Conservation (phyloP, 2,888 invertebrate genomes). For the Pterobdella sp. region DNA sequence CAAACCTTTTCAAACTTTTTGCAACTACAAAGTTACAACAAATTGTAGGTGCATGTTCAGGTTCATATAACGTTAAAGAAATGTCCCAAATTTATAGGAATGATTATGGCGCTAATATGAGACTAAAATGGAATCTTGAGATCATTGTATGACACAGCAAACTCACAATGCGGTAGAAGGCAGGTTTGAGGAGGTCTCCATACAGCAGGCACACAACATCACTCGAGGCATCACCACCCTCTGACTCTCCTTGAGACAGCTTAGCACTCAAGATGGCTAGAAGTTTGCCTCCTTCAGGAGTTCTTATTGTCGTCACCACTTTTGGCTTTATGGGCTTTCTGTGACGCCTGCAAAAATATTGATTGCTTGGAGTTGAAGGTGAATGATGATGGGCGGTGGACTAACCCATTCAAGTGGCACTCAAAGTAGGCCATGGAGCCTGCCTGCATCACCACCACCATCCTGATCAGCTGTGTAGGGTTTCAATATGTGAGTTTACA, state of each 20-base stretch:
- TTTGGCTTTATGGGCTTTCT: slow-evolving; percentile 30
- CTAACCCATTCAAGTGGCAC: slow-evolving; percentile 68
- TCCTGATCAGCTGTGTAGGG: slow-evolving; percentile 41
- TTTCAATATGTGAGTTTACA: neutral
- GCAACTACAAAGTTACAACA: too few species aligned
- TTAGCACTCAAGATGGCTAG: neutral
- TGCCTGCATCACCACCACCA: slow-evolving; percentile 62
- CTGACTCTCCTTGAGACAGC: neutral
- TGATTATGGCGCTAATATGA: too few species aligned
- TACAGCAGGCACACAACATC: slow-evolving; percentile 21
- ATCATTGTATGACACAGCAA: too few species aligned
- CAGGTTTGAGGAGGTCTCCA: slow-evolving; percentile 27
- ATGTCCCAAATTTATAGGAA: too few species aligned
- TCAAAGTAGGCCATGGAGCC: slow-evolving; percentile 73
- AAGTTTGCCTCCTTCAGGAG: neutral
- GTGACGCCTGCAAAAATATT: slow-evolving; percentile 17
- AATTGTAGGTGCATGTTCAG: too few species aligned
- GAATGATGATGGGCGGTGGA: slow-evolving; percentile 16
- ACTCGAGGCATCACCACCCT: neutral
- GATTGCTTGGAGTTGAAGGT: neutral
- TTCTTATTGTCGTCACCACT: slow-evolving; percentile 4
- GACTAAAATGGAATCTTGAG: too few species aligned
- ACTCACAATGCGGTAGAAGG: slow-evolving; percentile 29
- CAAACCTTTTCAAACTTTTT: too few species aligned
- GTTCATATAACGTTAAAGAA: too few species aligned